Percentiles rank a stretch among this genome's conserved stretches.
Evolutionary conservation across 2,888 invertebrate species (phyloP).

Genomic region (Nebria salina): DNA sequence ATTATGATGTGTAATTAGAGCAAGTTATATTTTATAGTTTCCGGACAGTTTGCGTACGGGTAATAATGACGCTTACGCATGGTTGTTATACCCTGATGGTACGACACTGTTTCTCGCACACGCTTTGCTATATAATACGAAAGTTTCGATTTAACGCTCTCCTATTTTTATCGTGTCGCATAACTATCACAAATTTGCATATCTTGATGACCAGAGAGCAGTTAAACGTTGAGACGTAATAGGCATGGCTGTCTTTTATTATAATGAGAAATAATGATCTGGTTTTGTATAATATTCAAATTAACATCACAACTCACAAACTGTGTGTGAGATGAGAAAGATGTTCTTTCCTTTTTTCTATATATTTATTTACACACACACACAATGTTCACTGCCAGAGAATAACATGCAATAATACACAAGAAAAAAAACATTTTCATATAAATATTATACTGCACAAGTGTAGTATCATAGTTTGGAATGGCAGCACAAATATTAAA

Average conservation of each 20-base stretch:
- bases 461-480: no score
- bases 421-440: no score
- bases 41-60: no score
- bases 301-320: conserved; percentile 46
- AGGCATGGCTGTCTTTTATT: conserved; percentile 45
- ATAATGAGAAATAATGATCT: conserved; percentile 47
- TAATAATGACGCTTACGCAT: not conserved
- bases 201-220: conserved; percentile 45
- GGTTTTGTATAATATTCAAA: conserved; percentile 47
- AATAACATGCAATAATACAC: no score
- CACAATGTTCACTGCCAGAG: not conserved
- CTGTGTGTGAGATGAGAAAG: conserved; percentile 20
- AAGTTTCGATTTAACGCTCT: conserved; percentile 19
- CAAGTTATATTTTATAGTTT: no score
- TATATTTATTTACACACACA: not conserved
- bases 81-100: not conserved
- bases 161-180: conserved; percentile 43
- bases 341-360: conserved; percentile 12
- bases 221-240: conserved; percentile 40
- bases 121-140: not conserved
- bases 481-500: no score
- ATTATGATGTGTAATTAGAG: no score
- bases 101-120: not conserved
- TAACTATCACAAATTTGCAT: conserved; percentile 45
- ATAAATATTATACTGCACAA: no score